A percentile compares a stretch with the other conserved stretches of the same genome.
Conservation (phyloP, 2,888 invertebrate species). For the Macrophya annulata region DNA sequence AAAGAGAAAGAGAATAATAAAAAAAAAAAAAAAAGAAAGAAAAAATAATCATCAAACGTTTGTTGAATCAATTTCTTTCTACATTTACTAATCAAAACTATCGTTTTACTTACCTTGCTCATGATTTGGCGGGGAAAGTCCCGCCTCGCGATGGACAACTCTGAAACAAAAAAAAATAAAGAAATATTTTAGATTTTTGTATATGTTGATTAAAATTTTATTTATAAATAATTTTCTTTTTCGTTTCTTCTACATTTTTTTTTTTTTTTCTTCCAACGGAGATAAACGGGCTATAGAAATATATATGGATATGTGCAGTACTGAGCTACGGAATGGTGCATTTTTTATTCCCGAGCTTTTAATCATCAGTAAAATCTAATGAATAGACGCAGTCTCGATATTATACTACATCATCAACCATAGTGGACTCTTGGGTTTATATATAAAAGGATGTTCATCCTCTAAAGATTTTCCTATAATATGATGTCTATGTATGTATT, state of each 20-base stretch:
- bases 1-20: neutral
- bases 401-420: constrained; percentile 11
- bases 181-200: constrained; percentile 32
- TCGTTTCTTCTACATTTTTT: neutral
- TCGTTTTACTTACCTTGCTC: constrained; percentile 77
- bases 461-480: neutral
- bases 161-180: constrained; percentile 74
- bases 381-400: constrained; percentile 17
- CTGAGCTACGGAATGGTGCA: neutral
- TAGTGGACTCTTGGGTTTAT: neutral
- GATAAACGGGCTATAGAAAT: neutral
- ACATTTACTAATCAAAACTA: neutral
- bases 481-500: neutral
- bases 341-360: neutral
- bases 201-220: constrained; percentile 18
- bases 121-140: constrained; percentile 79
- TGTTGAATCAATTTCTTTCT: neutral
- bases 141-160: constrained; percentile 76
- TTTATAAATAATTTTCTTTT: constrained; percentile 1
- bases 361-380: constrained; percentile 23
- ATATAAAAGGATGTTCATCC: neutral
- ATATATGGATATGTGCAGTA: constrained; percentile 26
- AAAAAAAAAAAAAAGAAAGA: neutral
- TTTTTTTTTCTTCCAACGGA: too few species aligned
- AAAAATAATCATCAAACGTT: neutral